A percentile compares a stretch with the other conserved stretches of the same genome.
Evolutionary conservation across 2,797 vertebrate genomes (phyloP).

Genomic region (Galagoides demidoff): DNA sequence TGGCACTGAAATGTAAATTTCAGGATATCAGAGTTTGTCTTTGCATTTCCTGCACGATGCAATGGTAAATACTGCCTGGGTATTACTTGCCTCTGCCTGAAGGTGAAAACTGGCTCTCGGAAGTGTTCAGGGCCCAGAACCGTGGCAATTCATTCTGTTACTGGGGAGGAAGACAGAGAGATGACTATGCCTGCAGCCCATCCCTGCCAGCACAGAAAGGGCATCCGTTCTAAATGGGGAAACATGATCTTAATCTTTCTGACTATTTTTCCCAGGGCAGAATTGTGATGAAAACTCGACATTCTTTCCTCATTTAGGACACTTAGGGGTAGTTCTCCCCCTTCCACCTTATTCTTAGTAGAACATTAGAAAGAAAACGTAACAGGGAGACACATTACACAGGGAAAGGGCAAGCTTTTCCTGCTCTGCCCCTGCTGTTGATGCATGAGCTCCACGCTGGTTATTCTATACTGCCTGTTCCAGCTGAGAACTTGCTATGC

Average conservation of each 20-base stretch:
- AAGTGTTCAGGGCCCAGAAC: neutral
- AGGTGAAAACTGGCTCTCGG: neutral
- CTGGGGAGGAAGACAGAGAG: neutral
- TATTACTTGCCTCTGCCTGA: neutral
- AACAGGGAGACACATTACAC: neutral
- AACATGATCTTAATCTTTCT: neutral
- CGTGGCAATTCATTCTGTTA: neutral
- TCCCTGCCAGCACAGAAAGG: neutral
- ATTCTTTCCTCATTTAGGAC: neutral
- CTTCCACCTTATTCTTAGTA: neutral
- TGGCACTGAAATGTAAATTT: conserved; percentile 62
- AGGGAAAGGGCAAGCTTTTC: neutral
- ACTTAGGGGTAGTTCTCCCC: no score
- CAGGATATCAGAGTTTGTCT: conserved; percentile 30
- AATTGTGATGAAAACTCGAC: neutral
- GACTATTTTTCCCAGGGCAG: neutral
- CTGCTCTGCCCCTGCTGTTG: neutral
- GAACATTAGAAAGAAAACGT: neutral
- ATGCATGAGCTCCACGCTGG: neutral
- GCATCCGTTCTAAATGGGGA: neutral
- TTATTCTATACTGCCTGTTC: neutral
- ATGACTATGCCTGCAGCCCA: neutral
- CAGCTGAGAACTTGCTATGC: rapidly evolving
- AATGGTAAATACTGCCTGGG: neutral
- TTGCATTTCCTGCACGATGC: neutral